Conservation (phyloP, 2,888 invertebrate genomes). For the Myathropa florea region DNA sequence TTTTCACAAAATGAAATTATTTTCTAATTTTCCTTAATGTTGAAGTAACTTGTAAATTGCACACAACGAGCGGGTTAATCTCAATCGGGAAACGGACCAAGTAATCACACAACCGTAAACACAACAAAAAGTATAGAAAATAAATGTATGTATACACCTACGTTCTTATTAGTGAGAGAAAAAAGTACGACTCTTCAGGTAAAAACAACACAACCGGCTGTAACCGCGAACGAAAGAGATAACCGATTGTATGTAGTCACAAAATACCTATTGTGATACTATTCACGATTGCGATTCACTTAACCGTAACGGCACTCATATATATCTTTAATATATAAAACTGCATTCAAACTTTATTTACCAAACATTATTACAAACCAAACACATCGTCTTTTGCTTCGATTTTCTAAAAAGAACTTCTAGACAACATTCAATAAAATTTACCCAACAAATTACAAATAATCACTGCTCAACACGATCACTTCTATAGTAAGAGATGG, state of each 20-base stretch:
- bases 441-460: slow-evolving; percentile 15
- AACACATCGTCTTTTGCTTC: neutral
- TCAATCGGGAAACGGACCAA: slow-evolving; percentile 41
- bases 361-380: neutral
- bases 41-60: slow-evolving; percentile 35
- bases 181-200: slow-evolving; percentile 46
- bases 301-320: slow-evolving; percentile 34
- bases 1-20: neutral
- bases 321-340: slow-evolving; percentile 11
- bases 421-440: slow-evolving; percentile 9
- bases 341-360: slow-evolving; percentile 3
- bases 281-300: slow-evolving; percentile 33
- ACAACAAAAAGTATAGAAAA: slow-evolving; percentile 58
- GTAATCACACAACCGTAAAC: slow-evolving; percentile 65
- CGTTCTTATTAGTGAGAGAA: slow-evolving; percentile 23
- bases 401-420: neutral
- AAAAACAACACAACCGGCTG: slow-evolving; percentile 61
- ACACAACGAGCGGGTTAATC: slow-evolving; percentile 56
- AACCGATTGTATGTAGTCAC: slow-evolving; percentile 16
- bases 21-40: neutral
- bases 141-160: slow-evolving; percentile 52
- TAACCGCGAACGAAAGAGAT: slow-evolving; percentile 49
- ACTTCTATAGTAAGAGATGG: slow-evolving; percentile 23
- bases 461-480: slow-evolving; percentile 28
- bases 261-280: slow-evolving; percentile 28